Evolutionary conservation across 1,140 invertebrate species (phyloP).

Genomic region (Drosophila sulfurigaster): DNA sequence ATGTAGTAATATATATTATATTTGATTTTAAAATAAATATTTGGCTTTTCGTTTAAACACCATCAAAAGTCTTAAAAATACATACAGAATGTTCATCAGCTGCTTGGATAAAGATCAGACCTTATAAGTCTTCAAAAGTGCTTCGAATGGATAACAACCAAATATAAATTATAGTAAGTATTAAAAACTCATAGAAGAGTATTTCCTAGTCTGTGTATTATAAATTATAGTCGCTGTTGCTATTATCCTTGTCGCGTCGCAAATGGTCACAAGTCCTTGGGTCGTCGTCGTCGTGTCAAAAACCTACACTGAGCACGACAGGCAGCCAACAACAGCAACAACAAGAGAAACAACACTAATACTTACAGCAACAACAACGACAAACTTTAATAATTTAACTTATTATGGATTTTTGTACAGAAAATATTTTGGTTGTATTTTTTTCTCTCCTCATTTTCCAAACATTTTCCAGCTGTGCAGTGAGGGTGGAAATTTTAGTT

Average conservation of each 20-base stretch:
- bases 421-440: constrained; percentile 63
- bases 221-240: background rate
- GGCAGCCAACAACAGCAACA: constrained; percentile 30
- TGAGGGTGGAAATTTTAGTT: constrained; percentile 61
- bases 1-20: too few species aligned
- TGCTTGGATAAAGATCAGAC: too few species aligned
- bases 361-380: constrained; percentile 33
- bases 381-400: constrained; percentile 82
- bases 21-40: too few species aligned
- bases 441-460: constrained; percentile 33
- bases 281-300: constrained; percentile 59
- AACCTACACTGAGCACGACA: constrained; percentile 43
- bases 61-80: too few species aligned
- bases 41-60: too few species aligned
- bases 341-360: constrained; percentile 34
- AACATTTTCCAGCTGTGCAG: constrained; percentile 54
- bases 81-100: too few species aligned
- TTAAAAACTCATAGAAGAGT: background rate
- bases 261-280: constrained; percentile 49
- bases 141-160: too few species aligned
- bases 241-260: constrained; percentile 2
- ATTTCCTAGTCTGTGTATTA: background rate
- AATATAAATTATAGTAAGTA: too few species aligned
- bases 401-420: constrained; percentile 75
- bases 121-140: too few species aligned